Evolutionary conservation across 2,113 vertebrate genomes (phyloP), one percentile per base, ranked within the genome.

Genomic region (Saguinus imperator): DNA sequence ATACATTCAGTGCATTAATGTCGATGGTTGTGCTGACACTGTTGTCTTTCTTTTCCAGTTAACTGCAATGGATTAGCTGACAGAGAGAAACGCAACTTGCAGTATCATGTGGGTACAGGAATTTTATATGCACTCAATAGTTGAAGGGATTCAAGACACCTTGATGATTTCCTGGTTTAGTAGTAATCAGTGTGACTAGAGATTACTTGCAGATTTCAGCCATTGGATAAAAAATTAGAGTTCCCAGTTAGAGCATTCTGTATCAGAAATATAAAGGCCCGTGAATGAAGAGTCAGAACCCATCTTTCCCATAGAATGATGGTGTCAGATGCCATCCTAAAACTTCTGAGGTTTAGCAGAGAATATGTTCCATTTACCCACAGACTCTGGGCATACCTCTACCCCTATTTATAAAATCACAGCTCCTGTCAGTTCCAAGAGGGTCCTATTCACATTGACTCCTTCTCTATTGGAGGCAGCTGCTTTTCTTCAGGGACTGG

Each of bases 401-500:
- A 8, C 1, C 13, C 13, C 13, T 43, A 37, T 11, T 72, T 25
- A 23, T 23, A 50, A 58, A 66, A 48, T 20, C 52, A 18, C n/a
- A 1, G 9, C 43, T 16, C 16, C 57, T 8, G 23, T 98, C 92
- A 96, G 0, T 72, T 75, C 2, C 76, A 55, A 23, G 94, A 4
- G 5, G 18, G 45, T 13, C 87, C 73, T 43, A 0, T 1, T 40
- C 25, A 25, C 25, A 40, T 20, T 73, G 92, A 75, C 27, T 94
- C 96, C 68, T 91, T 93, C 43, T 92, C 40, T 0, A 7, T 1
- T 0, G 95, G 23, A 0, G 40, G 61, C 16, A 95, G 96, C 8
- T 55, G 86, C 14, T 98, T 98, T 84, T 98, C 98, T 79, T 98
- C 98, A 0, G 97, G 98, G 45, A 98, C 98, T 0, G 98, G 89